phyloP scores from a whole-genome alignment of 2,113 vertebrate genomes.

The Hypanus sabinus region DNA sequence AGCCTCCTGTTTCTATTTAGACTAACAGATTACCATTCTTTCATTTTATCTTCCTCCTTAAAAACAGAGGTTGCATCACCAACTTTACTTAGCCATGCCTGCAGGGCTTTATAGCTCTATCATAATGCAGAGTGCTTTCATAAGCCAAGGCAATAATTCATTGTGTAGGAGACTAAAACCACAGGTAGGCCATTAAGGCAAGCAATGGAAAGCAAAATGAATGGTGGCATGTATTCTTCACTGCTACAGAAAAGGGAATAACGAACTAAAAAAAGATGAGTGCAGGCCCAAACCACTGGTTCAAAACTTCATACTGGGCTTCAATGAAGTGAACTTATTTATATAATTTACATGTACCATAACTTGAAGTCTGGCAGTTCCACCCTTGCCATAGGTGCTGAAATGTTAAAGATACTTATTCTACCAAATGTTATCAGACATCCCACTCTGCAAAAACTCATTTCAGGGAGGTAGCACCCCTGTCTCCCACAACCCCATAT shows the following conservation, averaged over 20 bases:
- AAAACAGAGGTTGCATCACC: slow-evolving; percentile 11
- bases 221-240: background rate
- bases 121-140: background rate
- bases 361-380: background rate
- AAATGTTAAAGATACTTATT: background rate
- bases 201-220: background rate
- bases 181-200: slow-evolving; percentile 16
- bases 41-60: slow-evolving; percentile 21
- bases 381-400: background rate
- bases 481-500: too few relatives aligned
- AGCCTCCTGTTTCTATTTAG: slow-evolving; percentile 1
- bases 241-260: background rate
- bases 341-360: background rate
- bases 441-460: too few relatives aligned
- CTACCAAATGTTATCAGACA: background rate
- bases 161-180: slow-evolving; percentile 21
- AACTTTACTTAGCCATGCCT: background rate
- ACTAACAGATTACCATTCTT: slow-evolving; percentile 1
- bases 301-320: background rate
- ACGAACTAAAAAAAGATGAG: background rate
- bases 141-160: slow-evolving; percentile 6
- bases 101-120: background rate
- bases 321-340: background rate
- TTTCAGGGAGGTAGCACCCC: too few relatives aligned
- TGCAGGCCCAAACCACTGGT: background rate